These are phyloP conservation scores for Dyspetes luteomarginatus DNA, from an alignment of 2,888 invertebrate genomes.

Conservation along the genomic window DNA sequence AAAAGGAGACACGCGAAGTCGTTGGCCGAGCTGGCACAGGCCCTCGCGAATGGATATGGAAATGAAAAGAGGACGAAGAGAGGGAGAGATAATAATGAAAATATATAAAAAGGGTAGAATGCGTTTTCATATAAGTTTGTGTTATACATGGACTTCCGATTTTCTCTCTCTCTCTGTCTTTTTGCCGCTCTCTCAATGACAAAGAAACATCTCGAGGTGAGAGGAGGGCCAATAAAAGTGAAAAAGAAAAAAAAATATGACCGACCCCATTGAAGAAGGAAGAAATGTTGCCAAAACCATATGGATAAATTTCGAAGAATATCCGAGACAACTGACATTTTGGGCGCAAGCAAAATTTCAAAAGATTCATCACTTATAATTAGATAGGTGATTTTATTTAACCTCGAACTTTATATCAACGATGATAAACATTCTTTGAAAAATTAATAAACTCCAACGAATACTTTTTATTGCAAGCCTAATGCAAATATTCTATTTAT, in stretches of 20 bases:
- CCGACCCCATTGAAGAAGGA: too few species aligned
- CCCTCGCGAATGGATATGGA: constrained; percentile 7
- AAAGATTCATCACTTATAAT: too few species aligned
- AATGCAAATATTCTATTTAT: too few species aligned
- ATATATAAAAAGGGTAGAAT: background rate
- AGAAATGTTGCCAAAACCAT: too few species aligned
- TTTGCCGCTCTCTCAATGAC: constrained; percentile 13
- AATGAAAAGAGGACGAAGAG: constrained; percentile 4
- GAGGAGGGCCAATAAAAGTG: background rate
- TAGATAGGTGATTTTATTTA: too few species aligned
- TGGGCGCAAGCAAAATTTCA: too few species aligned
- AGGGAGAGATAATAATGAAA: background rate
- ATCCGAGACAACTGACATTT: too few species aligned
- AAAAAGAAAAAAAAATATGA: background rate
- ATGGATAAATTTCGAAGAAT: too few species aligned
- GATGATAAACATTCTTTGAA: too few species aligned
- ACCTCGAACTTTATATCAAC: too few species aligned
- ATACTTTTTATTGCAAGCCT: too few species aligned
- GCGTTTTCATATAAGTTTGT: constrained; percentile 51
- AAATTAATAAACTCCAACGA: too few species aligned
- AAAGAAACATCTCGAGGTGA: background rate
- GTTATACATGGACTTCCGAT: constrained; percentile 50
- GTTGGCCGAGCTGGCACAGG: constrained; percentile 31
- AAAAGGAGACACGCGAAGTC: constrained; percentile 78
- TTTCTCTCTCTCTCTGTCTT: background rate